These are phyloP conservation scores for Phrynosoma blainvillii DNA, from an alignment of 2,113 vertebrate species.

Conservation along the genomic window DNA sequence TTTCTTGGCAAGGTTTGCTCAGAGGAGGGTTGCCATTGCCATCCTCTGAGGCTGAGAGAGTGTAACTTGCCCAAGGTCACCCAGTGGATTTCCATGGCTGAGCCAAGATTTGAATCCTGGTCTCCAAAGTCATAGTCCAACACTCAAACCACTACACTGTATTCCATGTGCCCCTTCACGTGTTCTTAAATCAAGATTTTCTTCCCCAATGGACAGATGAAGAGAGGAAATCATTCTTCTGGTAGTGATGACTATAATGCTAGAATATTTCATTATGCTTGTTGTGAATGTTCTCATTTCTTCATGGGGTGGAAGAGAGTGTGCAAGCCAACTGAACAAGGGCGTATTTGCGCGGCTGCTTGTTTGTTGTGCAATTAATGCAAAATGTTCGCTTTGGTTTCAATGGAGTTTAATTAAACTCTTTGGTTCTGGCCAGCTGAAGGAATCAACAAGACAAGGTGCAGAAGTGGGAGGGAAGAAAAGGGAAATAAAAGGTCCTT, in stretches of 20 bases:
- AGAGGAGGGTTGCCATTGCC: too few species aligned
- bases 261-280: constrained; percentile 45
- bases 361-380: constrained; percentile 65
- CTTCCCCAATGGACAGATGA: background rate
- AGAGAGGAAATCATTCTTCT: constrained; percentile 46
- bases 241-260: constrained; percentile 30
- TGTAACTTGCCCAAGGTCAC: too few species aligned
- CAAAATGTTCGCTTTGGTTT: constrained; percentile 21
- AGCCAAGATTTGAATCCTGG: too few species aligned
- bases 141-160: too few species aligned
- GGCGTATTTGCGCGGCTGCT: background rate
- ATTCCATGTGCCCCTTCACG: too few species aligned
- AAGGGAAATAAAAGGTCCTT: constrained; percentile 30
- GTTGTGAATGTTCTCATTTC: constrained; percentile 39
- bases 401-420: constrained; percentile 66
- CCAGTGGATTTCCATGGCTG: too few species aligned
- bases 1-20: too few species aligned
- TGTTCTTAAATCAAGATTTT: background rate
- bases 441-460: constrained; percentile 36
- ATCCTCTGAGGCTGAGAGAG: too few species aligned
- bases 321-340: constrained; percentile 24
- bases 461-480: background rate
- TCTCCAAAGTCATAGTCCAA: too few species aligned
- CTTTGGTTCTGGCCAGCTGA: constrained; percentile 24
- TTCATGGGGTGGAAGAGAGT: constrained; percentile 32